Evolutionary conservation across 1,140 invertebrate species (phyloP).

Genomic region (Eriosoma lanigerum): DNA sequence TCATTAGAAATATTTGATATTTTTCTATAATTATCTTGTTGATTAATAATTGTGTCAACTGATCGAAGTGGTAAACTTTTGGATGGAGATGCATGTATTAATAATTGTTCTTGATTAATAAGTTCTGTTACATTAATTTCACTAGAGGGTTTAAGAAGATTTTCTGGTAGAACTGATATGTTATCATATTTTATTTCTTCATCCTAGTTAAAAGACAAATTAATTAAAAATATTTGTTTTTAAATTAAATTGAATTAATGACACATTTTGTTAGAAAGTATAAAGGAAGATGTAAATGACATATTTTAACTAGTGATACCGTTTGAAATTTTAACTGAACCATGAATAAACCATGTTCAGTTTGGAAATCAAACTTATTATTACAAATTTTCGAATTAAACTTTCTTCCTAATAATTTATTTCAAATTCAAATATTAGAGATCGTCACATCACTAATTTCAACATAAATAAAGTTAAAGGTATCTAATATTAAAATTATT

Average conservation of each 20-base stretch:
- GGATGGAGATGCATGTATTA: slow-evolving; percentile 3
- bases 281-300: too few relatives aligned
- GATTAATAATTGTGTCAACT: slow-evolving; percentile 41
- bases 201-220: neutral
- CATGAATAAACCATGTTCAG: too few relatives aligned
- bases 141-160: slow-evolving; percentile 29
- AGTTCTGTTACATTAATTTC: slow-evolving; percentile 47
- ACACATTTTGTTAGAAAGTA: too few relatives aligned
- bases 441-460: too few relatives aligned
- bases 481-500: neutral
- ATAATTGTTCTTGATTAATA: slow-evolving; percentile 42
- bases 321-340: too few relatives aligned
- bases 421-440: too few relatives aligned
- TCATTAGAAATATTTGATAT: slow-evolving; percentile 52
- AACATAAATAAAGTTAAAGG: neutral
- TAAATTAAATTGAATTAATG: too few relatives aligned
- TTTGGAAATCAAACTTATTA: too few relatives aligned
- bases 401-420: too few relatives aligned
- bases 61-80: slow-evolving; percentile 45
- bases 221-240: neutral
- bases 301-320: too few relatives aligned
- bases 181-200: slow-evolving; percentile 39
- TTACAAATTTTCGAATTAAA: too few relatives aligned
- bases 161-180: neutral
- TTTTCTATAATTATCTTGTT: slow-evolving; percentile 52